Base-by-base conservation (phyloP, 2,888 invertebrate genomes). In the Platynereis dumerilii region DNA sequence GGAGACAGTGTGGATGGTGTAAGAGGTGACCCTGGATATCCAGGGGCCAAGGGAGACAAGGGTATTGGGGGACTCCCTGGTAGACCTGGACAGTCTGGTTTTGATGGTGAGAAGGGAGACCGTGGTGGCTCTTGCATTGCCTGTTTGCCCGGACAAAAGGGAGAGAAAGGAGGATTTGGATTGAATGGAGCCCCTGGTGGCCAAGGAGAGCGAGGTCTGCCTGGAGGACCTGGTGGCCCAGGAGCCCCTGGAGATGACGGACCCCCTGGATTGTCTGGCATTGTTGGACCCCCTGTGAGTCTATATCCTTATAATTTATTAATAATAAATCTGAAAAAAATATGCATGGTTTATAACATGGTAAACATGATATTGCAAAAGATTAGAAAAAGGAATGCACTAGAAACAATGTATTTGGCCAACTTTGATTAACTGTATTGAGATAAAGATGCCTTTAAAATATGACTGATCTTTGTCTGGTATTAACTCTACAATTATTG, bases 91-190 rank as follows among this genome's bases (percentile, higher is more conserved):
- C 39, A 48, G 24, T 52, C 53, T 27, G 55, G 58, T 20, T 34
- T 34, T 15, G 48, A 57, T 54, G 63, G 62, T 24, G 56, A 60
- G 24, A 61, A 66, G 39, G 66, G 80, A 65, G 65, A 60, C 1
- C 24, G 24, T 5, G 72, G 72, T 20, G 72, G 72, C 7, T 61
- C 65, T 1, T 71, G 72, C 58, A 7, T 28, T 2, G 26, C 55
- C n/a, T 72, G 72, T 56, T 20, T 64, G 17, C 64, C 65, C 5
- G 68, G 65, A 5, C n/a, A 29, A 1, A 68, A 65, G 52, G 68
- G 68, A n/a, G 62, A 65, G 48, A 61, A 68, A 34, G 68, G 68
- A 39, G 58, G 57, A 15, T 29, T 27, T 0, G 65, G 65, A 3
- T 24, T 24, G 34, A 57, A 54, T 28, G 68, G 67, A 5, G 15